phyloP scores from a whole-genome alignment of 2,888 invertebrate genomes.

The Harpalus rubripes region DNA sequence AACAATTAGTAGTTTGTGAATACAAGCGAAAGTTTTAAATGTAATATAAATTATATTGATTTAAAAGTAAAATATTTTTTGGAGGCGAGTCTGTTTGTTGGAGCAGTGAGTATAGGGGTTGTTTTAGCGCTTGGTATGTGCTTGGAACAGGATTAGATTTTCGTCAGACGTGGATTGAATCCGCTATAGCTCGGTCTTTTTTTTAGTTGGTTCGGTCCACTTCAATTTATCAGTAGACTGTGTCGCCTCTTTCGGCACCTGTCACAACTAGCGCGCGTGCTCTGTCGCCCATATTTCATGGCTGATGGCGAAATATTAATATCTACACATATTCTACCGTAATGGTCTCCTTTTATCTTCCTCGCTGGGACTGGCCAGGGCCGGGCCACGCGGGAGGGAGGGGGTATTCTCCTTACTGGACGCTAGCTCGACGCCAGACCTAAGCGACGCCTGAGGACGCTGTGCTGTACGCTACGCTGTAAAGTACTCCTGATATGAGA shows the following conservation, averaged over 20 bases:
- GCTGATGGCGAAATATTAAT: conserved; percentile 73
- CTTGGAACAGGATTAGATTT: conserved; percentile 74
- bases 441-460: conserved; percentile 25
- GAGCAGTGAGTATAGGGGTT: neutral
- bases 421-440: conserved; percentile 6
- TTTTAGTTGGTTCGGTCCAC: conserved; percentile 72
- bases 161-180: conserved; percentile 76
- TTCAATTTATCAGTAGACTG: conserved; percentile 76
- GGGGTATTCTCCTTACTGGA: neutral
- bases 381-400: neutral
- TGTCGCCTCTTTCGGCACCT: conserved; percentile 75
- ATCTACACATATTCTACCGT: conserved; percentile 70
- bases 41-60: too few species aligned
- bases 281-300: conserved; percentile 74
- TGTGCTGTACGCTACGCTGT: conserved; percentile 15
- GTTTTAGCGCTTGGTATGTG: conserved; percentile 67
- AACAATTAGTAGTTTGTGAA: too few species aligned
- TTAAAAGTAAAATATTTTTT: too few species aligned
- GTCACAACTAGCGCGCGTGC: conserved; percentile 74
- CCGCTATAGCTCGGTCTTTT: conserved; percentile 70
- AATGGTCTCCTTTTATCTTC: conserved; percentile 70
- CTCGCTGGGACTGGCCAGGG: conserved; percentile 53
- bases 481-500: conserved; percentile 61
- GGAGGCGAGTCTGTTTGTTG: neutral
- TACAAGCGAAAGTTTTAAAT: too few species aligned